Evolutionary conservation across 2,888 invertebrate genomes (phyloP).

Genomic region (Brenthis ino): DNA sequence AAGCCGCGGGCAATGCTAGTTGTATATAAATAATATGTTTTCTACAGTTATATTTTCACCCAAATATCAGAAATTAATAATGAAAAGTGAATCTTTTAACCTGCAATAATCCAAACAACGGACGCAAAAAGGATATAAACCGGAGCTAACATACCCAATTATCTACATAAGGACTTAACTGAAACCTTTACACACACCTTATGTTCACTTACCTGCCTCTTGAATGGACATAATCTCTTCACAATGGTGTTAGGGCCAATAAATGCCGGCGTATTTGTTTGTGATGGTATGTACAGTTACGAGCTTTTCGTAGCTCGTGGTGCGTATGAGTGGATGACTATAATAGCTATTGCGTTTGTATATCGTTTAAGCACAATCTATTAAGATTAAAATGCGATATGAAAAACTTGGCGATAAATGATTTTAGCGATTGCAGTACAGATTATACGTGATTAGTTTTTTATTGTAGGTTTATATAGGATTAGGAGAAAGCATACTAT

Average conservation of each 20-base stretch:
- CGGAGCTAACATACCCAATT: constrained; percentile 56
- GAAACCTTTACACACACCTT: constrained; percentile 52
- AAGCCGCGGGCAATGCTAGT: too few relatives aligned
- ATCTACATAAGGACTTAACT: constrained; percentile 51
- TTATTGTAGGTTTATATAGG: too few relatives aligned
- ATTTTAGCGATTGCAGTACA: too few relatives aligned
- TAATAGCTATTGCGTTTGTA: constrained; percentile 23
- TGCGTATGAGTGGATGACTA: constrained; percentile 52
- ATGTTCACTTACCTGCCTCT: constrained; percentile 69
- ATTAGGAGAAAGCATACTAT: too few relatives aligned
- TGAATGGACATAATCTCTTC: constrained; percentile 66
- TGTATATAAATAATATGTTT: too few relatives aligned
- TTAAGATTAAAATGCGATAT: not conserved
- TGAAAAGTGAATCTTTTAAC: constrained; percentile 5
- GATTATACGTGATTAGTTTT: too few relatives aligned
- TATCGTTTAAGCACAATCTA: not conserved
- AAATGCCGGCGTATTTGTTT: constrained; percentile 65
- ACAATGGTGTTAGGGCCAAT: constrained; percentile 67
- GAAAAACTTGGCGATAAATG: too few relatives aligned
- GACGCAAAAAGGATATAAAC: constrained; percentile 38
- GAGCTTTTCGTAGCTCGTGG: constrained; percentile 50
- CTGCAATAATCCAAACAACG: not conserved
- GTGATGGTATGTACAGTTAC: constrained; percentile 75
- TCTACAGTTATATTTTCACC: too few relatives aligned
- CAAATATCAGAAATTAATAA: not conserved